phyloP scores from a whole-genome alignment of 2,888 invertebrate species.

The Drosophila peninsularis region DNA sequence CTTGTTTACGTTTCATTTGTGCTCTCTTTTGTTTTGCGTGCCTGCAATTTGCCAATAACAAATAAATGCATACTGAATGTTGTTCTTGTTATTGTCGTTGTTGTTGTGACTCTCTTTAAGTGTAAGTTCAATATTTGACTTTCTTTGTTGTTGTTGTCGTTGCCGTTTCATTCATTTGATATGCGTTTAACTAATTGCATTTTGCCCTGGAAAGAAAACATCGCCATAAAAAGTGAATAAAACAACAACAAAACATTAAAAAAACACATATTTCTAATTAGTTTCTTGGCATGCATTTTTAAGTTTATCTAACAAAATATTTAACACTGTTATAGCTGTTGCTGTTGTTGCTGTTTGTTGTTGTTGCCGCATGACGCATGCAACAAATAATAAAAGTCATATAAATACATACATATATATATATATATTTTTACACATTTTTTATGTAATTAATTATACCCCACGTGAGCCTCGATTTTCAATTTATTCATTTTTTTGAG shows the following conservation, averaged over 20 bases:
- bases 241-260: conserved; percentile 4
- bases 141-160: conserved; percentile 23
- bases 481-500: conserved; percentile 10
- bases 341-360: conserved; percentile 33
- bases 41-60: conserved; percentile 48
- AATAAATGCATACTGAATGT: conserved; percentile 67
- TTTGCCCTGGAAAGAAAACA: conserved; percentile 6
- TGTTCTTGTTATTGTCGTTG: conserved; percentile 59
- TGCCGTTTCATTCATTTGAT: conserved; percentile 46
- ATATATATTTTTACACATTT: conserved; percentile 34
- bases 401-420: conserved; percentile 1
- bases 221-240: conserved; percentile 15
- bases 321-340: conserved; percentile 53
- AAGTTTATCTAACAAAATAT: conserved; percentile 53
- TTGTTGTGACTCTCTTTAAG: conserved; percentile 43
- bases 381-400: conserved; percentile 57
- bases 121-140: conserved; percentile 30
- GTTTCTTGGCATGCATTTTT: conserved; percentile 58
- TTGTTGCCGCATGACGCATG: conserved; percentile 62
- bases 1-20: conserved; percentile 39
- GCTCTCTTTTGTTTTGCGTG: conserved; percentile 55
- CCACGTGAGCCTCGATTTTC: conserved; percentile 27
- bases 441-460: conserved; percentile 57
- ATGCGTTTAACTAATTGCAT: conserved; percentile 39
- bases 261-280: conserved; percentile 39